Conservation (phyloP, 1,140 invertebrate genomes). For the Melitaea cinxia region DNA sequence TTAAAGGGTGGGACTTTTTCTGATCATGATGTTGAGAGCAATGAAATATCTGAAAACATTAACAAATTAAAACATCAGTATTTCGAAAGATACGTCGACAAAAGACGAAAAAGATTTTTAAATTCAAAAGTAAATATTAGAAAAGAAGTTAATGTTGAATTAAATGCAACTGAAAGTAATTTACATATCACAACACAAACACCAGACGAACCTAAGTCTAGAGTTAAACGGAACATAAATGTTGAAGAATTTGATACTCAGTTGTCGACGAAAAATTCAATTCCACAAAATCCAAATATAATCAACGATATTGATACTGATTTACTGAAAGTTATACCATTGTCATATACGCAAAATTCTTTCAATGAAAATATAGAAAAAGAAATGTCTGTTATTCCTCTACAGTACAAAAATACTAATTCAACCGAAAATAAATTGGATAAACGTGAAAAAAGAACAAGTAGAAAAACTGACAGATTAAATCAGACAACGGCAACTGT, state of each 20-base stretch:
- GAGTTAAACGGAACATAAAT: slow-evolving; percentile 62
- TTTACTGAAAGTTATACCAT: slow-evolving; percentile 65
- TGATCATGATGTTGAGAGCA: slow-evolving; percentile 48
- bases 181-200: slow-evolving; percentile 37
- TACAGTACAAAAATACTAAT: slow-evolving; percentile 66
- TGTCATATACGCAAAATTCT: slow-evolving; percentile 44
- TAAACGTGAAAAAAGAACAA: slow-evolving; percentile 77
- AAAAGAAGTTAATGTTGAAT: slow-evolving; percentile 53
- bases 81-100: slow-evolving; percentile 75
- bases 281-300: slow-evolving; percentile 37
- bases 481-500: slow-evolving; percentile 79
- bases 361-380: slow-evolving; percentile 37
- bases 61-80: slow-evolving; percentile 75
- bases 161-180: slow-evolving; percentile 54
- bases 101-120: slow-evolving; percentile 69
- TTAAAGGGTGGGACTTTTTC: slow-evolving; percentile 71
- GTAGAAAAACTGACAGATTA: slow-evolving; percentile 78
- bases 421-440: slow-evolving; percentile 70
- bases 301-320: slow-evolving; percentile 52
- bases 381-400: slow-evolving; percentile 60
- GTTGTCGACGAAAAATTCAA: slow-evolving; percentile 44
- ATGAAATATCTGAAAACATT: slow-evolving; percentile 58
- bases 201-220: slow-evolving; percentile 33
- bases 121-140: slow-evolving; percentile 51
- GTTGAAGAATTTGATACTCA: slow-evolving; percentile 58